Evolutionary conservation across 2,888 invertebrate genomes (phyloP).

Genomic region (Dryococelus australis): DNA sequence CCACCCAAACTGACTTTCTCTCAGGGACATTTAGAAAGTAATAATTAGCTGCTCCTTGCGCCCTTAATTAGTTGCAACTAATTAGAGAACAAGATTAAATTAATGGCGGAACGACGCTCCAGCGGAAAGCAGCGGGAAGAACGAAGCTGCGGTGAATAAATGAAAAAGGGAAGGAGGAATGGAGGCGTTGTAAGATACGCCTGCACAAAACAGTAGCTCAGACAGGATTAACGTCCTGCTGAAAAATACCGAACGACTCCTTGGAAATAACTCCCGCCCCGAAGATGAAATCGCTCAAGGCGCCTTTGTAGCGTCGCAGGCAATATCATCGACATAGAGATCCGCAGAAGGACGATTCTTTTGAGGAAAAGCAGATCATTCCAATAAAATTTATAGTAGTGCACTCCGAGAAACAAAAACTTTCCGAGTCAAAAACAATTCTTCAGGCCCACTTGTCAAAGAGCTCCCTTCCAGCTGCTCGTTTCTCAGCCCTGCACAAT

Average conservation of each 20-base stretch:
- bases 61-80: conserved; percentile 48
- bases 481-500: not conserved
- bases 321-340: not conserved
- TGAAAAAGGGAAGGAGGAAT: not conserved
- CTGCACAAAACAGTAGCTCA: not conserved
- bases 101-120: conserved; percentile 40
- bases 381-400: not conserved
- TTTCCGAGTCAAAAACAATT: not conserved
- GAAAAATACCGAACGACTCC: not conserved
- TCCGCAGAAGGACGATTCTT: not conserved
- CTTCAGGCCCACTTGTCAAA: not conserved
- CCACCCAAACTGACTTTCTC: conserved; percentile 34
- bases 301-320: not conserved
- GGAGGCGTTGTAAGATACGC: not conserved
- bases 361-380: not conserved
- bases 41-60: conserved; percentile 44
- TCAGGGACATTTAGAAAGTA: conserved; percentile 45
- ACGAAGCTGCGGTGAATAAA: conserved; percentile 32
- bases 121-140: not conserved
- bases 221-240: not conserved
- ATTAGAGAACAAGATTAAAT: conserved; percentile 44
- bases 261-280: not conserved
- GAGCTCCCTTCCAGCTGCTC: not conserved
- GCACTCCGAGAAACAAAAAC: not conserved
- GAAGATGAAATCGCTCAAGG: not conserved